phyloP scores from a whole-genome alignment of 2,113 vertebrate genomes.

The Solea senegalensis region DNA sequence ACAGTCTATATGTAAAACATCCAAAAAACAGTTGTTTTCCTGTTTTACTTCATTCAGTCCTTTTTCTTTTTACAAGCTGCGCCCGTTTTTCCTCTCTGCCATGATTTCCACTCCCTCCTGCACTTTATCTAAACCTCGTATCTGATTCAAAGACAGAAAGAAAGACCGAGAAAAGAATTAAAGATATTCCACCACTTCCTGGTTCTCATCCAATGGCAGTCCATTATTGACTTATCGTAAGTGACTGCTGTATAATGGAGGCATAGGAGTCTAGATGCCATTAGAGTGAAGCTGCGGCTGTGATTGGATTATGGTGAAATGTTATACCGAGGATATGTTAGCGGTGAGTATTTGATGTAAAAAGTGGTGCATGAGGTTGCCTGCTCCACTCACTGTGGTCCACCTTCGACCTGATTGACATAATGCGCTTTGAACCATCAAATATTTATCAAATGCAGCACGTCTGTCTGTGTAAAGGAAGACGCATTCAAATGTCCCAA shows the following conservation, averaged over 20 bases:
- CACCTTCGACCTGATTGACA: slow-evolving; percentile 1
- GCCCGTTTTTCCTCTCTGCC: no score
- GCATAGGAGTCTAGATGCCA: slow-evolving; percentile 19
- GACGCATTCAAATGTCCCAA: no score
- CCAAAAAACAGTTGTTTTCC: no score
- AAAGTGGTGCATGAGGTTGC: slow-evolving; percentile 12
- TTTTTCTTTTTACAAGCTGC: no score
- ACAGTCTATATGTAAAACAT: no score
- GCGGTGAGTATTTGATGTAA: slow-evolving; percentile 34
- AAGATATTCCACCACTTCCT: slow-evolving; percentile 18
- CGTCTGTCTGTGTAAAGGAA: no score
- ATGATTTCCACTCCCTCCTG: no score
- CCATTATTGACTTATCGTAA: slow-evolving; percentile 39
- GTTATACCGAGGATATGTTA: slow-evolving; percentile 45
- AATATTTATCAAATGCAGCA: not conserved
- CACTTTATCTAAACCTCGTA: no score
- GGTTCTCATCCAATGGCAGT: slow-evolving; percentile 29
- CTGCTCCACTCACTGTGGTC: slow-evolving; percentile 24
- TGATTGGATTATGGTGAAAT: slow-evolving; percentile 61
- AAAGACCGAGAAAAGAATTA: no score
- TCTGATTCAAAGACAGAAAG: no score
- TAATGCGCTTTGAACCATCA: slow-evolving; percentile 9
- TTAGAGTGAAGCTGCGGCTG: slow-evolving; percentile 32
- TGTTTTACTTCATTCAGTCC: no score
- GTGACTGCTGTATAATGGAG: slow-evolving; percentile 55